Evolutionary conservation across 2,888 invertebrate species (phyloP), one percentile per base, ranked within the genome.

Genomic region (Muscina levida): DNA sequence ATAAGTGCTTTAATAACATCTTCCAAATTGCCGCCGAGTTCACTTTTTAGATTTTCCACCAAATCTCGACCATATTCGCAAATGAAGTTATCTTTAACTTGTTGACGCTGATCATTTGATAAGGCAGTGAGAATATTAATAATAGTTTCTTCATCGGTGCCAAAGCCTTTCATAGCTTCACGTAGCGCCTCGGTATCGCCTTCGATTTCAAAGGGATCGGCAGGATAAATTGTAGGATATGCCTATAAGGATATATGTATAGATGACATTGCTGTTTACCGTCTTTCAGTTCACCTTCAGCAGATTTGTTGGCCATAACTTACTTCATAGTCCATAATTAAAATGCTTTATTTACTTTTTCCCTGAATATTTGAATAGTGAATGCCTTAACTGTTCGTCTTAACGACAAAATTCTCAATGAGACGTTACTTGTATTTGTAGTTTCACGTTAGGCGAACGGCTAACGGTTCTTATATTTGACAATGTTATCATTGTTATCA

Each of bases 121-220:
- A 96, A 92, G 0, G 92, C 90, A 0, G 94, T 93, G 44, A 97
- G 91, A 67, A 96, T 93, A 73, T 94, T 93, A 42, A 95, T 95
- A 84, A 96, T 95, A 42, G 93, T 92, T 85, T 94, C 92, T 87
- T 96, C 96, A 85, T 96, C 94, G 0, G 95, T 96, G 3, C 95
- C 95, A n/a, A 94, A 92, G 19, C 95, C 95, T 84, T 94, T 94
- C 95, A 95, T 95, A 8, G 95, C 95, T 1, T 91, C 92, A 1
- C 95, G 91, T 3, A 95, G 91, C 0, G 92, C 90, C 2, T 92
- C 92, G 0, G 93, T 94, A 90, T 94, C 94, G 72, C 93, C 93
- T 0, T 92, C 89, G 0, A 93, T 93, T 85, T 93, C 93, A 89
- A 94, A 94, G 84, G 91, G 91, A 3, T 91, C 86, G 0, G 91